Conservation (phyloP, 1,140 invertebrate genomes). For the Musca domestica region DNA sequence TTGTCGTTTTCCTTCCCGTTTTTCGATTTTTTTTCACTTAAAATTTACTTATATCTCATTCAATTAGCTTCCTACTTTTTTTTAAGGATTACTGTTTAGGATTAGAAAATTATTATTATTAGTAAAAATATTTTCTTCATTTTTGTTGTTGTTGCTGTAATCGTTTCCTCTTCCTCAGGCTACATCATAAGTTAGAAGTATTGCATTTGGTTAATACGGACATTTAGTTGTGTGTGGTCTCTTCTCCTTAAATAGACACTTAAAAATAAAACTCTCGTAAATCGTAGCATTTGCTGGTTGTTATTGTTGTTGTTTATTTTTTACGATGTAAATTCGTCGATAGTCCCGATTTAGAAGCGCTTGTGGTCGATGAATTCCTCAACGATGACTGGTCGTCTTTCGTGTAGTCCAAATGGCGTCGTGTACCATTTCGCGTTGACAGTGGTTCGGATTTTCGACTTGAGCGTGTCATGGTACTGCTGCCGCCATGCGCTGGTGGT, state of each 20-base stretch:
- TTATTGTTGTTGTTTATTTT: slow-evolving; percentile 1
- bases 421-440: slow-evolving; percentile 11
- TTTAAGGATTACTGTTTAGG: neutral
- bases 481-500: slow-evolving; percentile 40
- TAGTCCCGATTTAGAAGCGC: slow-evolving; percentile 39
- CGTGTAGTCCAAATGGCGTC: slow-evolving; percentile 34
- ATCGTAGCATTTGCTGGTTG: neutral
- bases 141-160: no score
- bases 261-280: no score
- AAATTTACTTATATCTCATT: neutral
- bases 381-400: slow-evolving; percentile 43
- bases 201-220: slow-evolving; percentile 14
- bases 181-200: neutral
- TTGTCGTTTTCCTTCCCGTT: no score
- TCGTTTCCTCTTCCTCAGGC: no score
- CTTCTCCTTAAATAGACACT: no score
- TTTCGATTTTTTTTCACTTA: neutral
- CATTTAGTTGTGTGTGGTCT: no score
- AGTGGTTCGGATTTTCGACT: slow-evolving; percentile 33
- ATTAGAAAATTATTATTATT: neutral
- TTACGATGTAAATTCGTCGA: slow-evolving; percentile 48
- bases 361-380: slow-evolving; percentile 34
- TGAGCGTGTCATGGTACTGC: slow-evolving; percentile 41
- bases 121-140: neutral
- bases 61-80: neutral